These are phyloP conservation scores for Oopsacas minuta DNA, from an alignment of 37 sponge, comb jelly and placozoan genomes.

Conservation along the genomic window DNA sequence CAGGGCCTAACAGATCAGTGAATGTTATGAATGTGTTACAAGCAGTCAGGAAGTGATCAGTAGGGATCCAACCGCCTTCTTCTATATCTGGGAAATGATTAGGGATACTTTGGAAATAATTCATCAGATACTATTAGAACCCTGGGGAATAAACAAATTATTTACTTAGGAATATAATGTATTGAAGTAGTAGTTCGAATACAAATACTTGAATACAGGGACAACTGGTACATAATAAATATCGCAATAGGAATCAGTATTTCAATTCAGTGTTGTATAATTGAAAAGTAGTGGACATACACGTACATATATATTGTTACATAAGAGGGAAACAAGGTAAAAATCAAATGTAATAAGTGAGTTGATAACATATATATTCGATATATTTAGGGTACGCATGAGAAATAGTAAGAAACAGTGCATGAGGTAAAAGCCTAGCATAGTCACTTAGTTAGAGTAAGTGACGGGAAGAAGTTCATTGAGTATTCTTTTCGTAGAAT, in stretches of 20 bases:
- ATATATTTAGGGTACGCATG: neutral
- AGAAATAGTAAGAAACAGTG: neutral
- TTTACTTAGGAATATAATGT: too few relatives aligned
- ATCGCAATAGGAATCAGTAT: neutral
- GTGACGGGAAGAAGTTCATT: neutral
- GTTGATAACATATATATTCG: too few relatives aligned
- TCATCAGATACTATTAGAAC: too few relatives aligned
- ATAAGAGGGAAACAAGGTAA: too few relatives aligned
- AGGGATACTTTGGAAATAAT: neutral
- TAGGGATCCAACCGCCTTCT: neutral
- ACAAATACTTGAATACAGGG: too few relatives aligned
- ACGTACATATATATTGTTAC: too few relatives aligned
- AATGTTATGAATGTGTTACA: neutral
- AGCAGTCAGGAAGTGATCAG: neutral
- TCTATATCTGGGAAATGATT: neutral
- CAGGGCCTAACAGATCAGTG: neutral
- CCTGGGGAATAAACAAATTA: too few relatives aligned
- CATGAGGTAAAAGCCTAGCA: neutral
- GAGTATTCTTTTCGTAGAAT: neutral
- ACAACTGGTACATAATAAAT: too few relatives aligned
- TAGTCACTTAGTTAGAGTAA: neutral
- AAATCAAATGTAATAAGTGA: too few relatives aligned
- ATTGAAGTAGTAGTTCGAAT: too few relatives aligned
- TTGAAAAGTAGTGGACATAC: too few relatives aligned
- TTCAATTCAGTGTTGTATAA: neutral